phyloP scores from a whole-genome alignment of 2,113 vertebrate species.

The Xenus cinereus region DNA sequence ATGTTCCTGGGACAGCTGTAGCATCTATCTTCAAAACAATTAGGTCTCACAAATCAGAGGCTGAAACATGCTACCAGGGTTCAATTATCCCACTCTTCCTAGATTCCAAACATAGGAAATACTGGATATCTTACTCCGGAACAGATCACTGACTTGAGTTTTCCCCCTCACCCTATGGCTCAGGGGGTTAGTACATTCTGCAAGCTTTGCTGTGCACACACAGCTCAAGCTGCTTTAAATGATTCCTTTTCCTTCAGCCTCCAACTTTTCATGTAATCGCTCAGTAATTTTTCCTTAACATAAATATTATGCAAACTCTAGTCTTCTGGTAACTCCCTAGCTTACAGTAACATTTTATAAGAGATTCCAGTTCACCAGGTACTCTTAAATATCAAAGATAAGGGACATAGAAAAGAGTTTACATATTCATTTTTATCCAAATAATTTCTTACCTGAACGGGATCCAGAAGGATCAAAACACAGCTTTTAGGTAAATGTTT shows the following conservation, averaged over 20 bases:
- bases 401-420: neutral
- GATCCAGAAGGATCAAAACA: neutral
- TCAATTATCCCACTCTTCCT: neutral
- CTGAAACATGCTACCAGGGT: neutral
- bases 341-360: neutral
- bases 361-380: neutral
- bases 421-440: neutral
- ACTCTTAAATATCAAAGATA: neutral
- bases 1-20: neutral
- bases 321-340: neutral
- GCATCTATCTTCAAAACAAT: neutral
- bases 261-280: neutral
- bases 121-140: neutral
- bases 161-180: neutral
- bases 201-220: neutral
- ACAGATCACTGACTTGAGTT: neutral
- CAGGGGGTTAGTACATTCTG: neutral
- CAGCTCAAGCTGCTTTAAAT: neutral
- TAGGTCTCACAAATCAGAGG: neutral
- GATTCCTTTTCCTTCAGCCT: neutral
- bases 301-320: neutral
- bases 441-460: neutral
- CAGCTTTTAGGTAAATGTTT: conserved; percentile 5
- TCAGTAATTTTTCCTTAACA: conserved; percentile 7
- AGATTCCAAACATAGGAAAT: neutral